Percentiles rank a stretch among this genome's conserved stretches.
Evolutionary conservation across 1,140 invertebrate genomes (phyloP).

Genomic region (Choristoneura fumiferana): DNA sequence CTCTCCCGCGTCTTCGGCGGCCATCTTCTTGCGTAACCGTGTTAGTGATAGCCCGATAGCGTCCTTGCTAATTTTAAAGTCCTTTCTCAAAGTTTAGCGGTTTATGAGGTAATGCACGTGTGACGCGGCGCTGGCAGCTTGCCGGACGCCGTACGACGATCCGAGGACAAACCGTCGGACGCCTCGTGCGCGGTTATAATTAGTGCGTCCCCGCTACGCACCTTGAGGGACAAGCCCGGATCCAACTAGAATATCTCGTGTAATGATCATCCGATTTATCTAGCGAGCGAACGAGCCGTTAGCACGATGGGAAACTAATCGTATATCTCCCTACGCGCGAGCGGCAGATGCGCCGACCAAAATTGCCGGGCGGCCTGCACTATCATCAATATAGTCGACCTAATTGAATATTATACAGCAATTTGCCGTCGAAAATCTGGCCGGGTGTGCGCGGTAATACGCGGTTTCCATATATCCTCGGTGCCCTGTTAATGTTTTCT

Average conservation of each 20-base stretch:
- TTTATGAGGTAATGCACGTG: conserved; percentile 71
- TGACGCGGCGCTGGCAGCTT: conserved; percentile 62
- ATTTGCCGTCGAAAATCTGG: conserved; percentile 75
- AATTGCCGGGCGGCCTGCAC: conserved; percentile 55
- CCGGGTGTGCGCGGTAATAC: conserved; percentile 45
- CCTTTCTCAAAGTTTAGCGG: conserved; percentile 69
- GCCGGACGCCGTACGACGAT: conserved; percentile 53
- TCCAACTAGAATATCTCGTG: conserved; percentile 32
- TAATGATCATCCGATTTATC: conserved; percentile 26
- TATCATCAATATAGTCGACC: conserved; percentile 69
- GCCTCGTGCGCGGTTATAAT: conserved; percentile 57
- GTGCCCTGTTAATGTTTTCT: conserved; percentile 69
- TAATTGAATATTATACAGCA: conserved; percentile 76
- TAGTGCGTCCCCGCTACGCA: conserved; percentile 53
- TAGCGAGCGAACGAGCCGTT: background rate
- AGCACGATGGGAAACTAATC: conserved; percentile 67
- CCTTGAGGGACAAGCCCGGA: conserved; percentile 50
- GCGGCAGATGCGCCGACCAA: conserved; percentile 69
- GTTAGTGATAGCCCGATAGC: conserved; percentile 52
- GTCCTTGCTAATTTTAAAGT: conserved; percentile 77
- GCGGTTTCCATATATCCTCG: conserved; percentile 69
- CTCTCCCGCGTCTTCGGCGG: conserved; percentile 67
- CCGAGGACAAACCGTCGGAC: conserved; percentile 51
- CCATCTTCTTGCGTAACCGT: conserved; percentile 70
- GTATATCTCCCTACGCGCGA: conserved; percentile 59